Conservation (phyloP, 2,797 vertebrate species). For the Chiroxiphia lanceolata region DNA sequence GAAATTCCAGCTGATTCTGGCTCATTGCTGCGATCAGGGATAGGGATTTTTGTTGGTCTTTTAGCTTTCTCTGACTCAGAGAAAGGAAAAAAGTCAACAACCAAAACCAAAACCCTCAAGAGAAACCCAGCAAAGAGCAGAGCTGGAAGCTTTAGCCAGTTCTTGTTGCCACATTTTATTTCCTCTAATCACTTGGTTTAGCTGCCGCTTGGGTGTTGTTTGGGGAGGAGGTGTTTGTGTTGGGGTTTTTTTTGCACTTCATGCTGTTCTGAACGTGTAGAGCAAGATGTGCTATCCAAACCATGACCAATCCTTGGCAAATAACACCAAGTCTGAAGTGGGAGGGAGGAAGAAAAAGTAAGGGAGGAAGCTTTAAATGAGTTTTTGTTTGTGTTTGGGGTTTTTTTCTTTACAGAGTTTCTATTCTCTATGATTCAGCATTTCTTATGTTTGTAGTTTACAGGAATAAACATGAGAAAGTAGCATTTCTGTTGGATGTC, state of each 20-base stretch:
- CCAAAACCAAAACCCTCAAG: background rate
- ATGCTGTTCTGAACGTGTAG: slow-evolving; percentile 32
- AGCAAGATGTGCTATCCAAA: slow-evolving; percentile 49
- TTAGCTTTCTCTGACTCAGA: slow-evolving; percentile 3
- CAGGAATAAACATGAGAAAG: slow-evolving; percentile 52
- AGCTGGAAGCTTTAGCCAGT: background rate
- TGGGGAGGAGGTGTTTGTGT: slow-evolving; percentile 53
- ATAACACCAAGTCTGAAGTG: background rate
- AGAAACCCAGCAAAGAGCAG: slow-evolving; percentile 9
- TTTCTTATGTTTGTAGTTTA: slow-evolving; percentile 50
- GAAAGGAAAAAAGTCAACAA: background rate
- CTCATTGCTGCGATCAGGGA: background rate
- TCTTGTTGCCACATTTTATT: slow-evolving; percentile 20
- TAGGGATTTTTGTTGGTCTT: background rate
- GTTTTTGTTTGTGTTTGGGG: background rate
- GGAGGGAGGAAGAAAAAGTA: slow-evolving; percentile 15
- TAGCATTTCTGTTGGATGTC: slow-evolving; percentile 36
- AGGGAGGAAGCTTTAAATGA: slow-evolving; percentile 10
- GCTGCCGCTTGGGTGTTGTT: slow-evolving; percentile 39
- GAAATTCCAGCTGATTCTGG: background rate
- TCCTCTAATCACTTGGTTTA: slow-evolving; percentile 42
- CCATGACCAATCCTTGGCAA: slow-evolving; percentile 28
- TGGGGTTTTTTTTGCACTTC: slow-evolving; percentile 13
- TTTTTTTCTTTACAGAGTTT: background rate
- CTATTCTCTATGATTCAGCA: slow-evolving; percentile 15